Evolutionary conservation across 1,140 invertebrate genomes (phyloP), one percentile per base, ranked within the genome.

Genomic region (Lordiphosa collinella): DNA sequence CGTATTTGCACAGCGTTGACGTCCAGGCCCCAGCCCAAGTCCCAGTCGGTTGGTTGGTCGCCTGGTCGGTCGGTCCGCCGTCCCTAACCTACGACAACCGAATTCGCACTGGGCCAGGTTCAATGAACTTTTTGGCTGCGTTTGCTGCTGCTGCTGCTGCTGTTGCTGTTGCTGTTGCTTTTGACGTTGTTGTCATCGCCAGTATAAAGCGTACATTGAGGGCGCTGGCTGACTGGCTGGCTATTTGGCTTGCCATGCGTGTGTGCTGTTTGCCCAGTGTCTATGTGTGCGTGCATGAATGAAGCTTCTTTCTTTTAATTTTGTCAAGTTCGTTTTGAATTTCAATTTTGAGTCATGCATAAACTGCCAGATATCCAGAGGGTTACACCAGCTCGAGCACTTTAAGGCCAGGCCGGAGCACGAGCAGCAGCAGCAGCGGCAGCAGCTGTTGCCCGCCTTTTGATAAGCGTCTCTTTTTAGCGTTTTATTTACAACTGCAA

Each of bases 271-370:
- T 79, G 38, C 63, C 57, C 43, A 66, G 22, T 56, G 54, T 68
- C 59, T 68, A 44, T 68, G 54, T 66, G 37, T 78, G 78, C 63
- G 78, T 73, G 78, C 68, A 78, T 84, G 79, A 84, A 84, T 84
- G 78, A 82, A 84, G 79, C 78, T 84, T 84, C 72, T 84, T 84
- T 84, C 78, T 84, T 84, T 84, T 84, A 84, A 84, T 84, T 84
- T 84, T 84, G 78, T 84, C 78, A 84, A 84, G 78, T 84, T 84
- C 78, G 78, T 84, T 84, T 84, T 84, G 78, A 84, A 84, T 84
- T 84, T 84, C 72, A 84, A 84, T 84, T 82, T 84, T 84, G 78
- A 84, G 73, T 84, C 78, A 82, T 72, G 76, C 72, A 68, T 68
- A 78, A 62, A 57, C 59, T 68, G 50, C 40, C 53, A 80, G 75